phyloP scores from a whole-genome alignment of 2,888 invertebrate species.

The Odontomyia ornata region DNA sequence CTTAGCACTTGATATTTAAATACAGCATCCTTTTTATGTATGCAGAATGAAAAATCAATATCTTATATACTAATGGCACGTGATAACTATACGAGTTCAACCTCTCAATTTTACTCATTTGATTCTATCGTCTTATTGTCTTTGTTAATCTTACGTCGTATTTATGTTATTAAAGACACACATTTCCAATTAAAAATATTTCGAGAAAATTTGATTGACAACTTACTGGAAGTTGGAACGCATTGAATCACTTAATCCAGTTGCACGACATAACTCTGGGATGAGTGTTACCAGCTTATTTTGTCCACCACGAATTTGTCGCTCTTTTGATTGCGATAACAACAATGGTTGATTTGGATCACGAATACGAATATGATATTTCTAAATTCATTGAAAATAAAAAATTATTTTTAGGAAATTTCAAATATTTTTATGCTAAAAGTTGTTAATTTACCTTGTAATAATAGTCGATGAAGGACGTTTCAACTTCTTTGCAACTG shows the following conservation, averaged over 20 bases:
- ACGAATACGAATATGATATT: constrained; percentile 74
- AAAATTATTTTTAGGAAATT: constrained; percentile 3
- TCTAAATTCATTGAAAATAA: constrained; percentile 61
- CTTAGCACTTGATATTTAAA: no score
- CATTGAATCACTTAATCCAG: constrained; percentile 81
- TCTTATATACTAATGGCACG: no score
- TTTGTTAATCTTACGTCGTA: no score
- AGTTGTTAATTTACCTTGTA: constrained; percentile 63
- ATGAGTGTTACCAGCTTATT: constrained; percentile 75
- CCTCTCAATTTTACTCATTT: no score
- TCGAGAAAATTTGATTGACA: not conserved
- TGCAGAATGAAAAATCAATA: no score
- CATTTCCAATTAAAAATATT: no score
- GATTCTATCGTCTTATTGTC: no score
- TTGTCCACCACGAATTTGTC: constrained; percentile 76
- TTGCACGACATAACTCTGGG: constrained; percentile 86
- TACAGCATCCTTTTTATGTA: no score
- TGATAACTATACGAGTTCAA: no score
- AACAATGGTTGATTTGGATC: constrained; percentile 80
- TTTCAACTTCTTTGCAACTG: constrained; percentile 67
- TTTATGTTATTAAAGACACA: no score
- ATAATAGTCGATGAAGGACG: constrained; percentile 75
- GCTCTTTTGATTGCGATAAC: constrained; percentile 73
- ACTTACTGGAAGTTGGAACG: constrained; percentile 70
- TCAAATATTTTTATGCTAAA: not conserved